Evolutionary conservation across 2,113 vertebrate species (phyloP).

Genomic region (Panthera uncia): DNA sequence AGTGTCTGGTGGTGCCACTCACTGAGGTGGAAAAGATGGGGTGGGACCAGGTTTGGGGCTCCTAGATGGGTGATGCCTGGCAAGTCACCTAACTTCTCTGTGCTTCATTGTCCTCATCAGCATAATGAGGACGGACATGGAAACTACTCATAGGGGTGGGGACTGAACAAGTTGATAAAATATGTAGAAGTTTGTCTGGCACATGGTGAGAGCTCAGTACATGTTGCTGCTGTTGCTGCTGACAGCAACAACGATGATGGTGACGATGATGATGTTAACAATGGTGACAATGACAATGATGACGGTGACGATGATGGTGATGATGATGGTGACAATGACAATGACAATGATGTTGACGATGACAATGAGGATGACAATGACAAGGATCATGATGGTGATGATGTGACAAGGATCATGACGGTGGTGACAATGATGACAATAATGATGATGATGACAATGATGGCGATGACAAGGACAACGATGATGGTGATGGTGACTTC

Average conservation of each 20-base stretch:
- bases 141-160: background rate
- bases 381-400: background rate
- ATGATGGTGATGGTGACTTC: background rate
- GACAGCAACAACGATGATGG: background rate
- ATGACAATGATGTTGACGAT: background rate
- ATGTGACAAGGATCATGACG: background rate
- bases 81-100: background rate
- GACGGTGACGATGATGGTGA: background rate
- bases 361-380: too few species aligned
- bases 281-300: background rate
- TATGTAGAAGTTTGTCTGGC: background rate
- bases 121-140: background rate
- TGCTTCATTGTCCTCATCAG: background rate
- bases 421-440: background rate
- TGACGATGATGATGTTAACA: background rate
- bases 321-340: fast-evolving
- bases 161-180: background rate
- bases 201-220: background rate
- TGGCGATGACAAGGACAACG: too few species aligned
- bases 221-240: background rate
- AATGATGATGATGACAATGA: background rate
- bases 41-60: background rate
- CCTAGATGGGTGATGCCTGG: background rate
- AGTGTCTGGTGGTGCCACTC: background rate
- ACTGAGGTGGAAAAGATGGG: background rate